Conservation (phyloP, 2,113 vertebrate species). For the Scortum barcoo region DNA sequence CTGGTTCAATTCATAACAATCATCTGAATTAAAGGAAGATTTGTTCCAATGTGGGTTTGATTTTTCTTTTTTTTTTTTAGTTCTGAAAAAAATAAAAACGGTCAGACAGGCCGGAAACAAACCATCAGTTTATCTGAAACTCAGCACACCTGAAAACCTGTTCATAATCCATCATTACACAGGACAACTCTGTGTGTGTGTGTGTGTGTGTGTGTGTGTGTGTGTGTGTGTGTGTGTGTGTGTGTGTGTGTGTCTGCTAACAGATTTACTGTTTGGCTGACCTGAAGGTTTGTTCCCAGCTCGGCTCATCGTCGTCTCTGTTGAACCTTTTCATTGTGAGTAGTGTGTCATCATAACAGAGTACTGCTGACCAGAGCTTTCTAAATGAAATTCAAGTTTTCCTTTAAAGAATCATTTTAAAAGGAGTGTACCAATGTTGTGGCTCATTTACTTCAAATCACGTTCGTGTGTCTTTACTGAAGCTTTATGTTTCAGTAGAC, state of each 20-base stretch:
- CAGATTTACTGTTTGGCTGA: background rate
- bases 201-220: too few relatives aligned
- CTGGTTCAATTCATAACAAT: background rate
- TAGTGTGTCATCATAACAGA: background rate
- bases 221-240: too few relatives aligned
- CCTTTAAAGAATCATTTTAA: background rate
- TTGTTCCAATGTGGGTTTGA: background rate
- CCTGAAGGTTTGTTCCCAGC: background rate
- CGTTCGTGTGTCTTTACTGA: background rate
- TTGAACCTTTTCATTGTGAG: background rate
- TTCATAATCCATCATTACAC: background rate
- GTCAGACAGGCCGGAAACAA: background rate
- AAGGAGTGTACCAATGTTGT: background rate
- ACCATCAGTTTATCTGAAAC: background rate
- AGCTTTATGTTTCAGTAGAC: background rate
- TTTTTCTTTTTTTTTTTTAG: background rate
- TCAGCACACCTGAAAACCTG: background rate
- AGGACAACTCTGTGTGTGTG: background rate
- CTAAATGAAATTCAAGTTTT: background rate
- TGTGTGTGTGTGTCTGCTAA: too few relatives aligned
- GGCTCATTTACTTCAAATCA: conserved; percentile 1
- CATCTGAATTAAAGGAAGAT: background rate
- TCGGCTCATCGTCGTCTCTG: background rate
- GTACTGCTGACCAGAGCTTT: background rate
- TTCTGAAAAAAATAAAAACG: background rate